Base-by-base conservation (phyloP, 2,888 invertebrate genomes). In the Drosophila anceps region DNA sequence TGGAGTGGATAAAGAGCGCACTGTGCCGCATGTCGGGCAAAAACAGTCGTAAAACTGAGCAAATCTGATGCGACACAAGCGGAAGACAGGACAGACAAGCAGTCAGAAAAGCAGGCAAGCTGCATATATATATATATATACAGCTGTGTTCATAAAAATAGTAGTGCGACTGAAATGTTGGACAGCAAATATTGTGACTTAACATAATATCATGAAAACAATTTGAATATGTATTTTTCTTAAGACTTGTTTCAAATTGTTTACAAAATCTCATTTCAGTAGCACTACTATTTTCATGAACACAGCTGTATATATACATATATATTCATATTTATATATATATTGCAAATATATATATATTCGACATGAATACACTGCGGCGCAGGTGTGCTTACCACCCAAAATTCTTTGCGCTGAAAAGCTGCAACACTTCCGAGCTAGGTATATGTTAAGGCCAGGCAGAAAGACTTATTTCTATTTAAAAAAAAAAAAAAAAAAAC, bases 41-140 rank as follows among this genome's bases (percentile, higher is more conserved):
- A 73, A 73, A 60, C 76, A 69, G 55, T 73, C 70, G 70, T 76
- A 74, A 74, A 75, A 75, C 35, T 41, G 44, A 59, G n/a, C 54
- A 44, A 63, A 69, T 55, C 59, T 63, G 44, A 63, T 44, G 29
- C 53, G 48, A 33, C 39, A 57, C 37, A 53, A 57, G 37, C 10
- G 51, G 29, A 33, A 18, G 41, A 24, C 44, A 54, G 31, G 41
- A 24, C 44, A 54, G 31, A 63, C 24, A 54, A 12, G 29, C 15
- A n/a, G 29, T n/a, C 44, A 39, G 39, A 39, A 20, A 57, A 15
- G 24, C 15, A 48, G 12, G 1, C 29, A 39, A 29, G 20, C 43
- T 15, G 33, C n/a, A 27, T n/a, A 24, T 9, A 6, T n/a, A 18
- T 44, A 41, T 18, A 27, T 27, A 27, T 43, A 12, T 20, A 44